phyloP scores from a whole-genome alignment of 1,140 invertebrate genomes.

The Heliconius congener region DNA sequence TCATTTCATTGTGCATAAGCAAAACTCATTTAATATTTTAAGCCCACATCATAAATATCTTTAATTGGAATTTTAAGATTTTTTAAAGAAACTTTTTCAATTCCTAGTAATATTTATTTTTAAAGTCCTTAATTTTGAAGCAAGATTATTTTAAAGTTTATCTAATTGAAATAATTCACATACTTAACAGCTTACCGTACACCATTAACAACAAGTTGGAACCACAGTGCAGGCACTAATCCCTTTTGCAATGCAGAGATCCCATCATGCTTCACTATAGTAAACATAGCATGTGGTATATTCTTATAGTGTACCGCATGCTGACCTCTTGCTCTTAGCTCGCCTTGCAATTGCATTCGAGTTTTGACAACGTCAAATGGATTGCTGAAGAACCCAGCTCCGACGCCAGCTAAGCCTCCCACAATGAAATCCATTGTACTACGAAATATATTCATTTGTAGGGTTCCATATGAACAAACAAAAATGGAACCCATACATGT shows the following conservation, averaged over 20 bases:
- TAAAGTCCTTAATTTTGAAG: background rate
- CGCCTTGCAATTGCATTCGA: conserved; percentile 94
- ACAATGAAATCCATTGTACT: conserved; percentile 85
- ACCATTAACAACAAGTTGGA: conserved; percentile 80
- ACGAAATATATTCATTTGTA: conserved; percentile 40
- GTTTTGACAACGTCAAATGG: conserved; percentile 91
- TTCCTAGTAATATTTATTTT: too few species aligned
- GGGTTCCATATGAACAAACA: background rate
- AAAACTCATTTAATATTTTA: too few species aligned
- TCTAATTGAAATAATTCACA: conserved; percentile 22
- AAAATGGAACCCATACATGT: background rate
- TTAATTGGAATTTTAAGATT: too few species aligned
- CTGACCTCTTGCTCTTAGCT: conserved; percentile 87
- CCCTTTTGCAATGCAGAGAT: conserved; percentile 87
- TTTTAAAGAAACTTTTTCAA: too few species aligned
- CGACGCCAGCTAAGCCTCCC: conserved; percentile 85
- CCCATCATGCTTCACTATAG: conserved; percentile 86
- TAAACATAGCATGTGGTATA: conserved; percentile 86
- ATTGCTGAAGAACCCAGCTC: conserved; percentile 87
- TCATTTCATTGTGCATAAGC: too few species aligned
- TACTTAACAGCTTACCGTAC: conserved; percentile 67
- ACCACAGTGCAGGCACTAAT: conserved; percentile 87
- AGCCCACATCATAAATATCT: too few species aligned
- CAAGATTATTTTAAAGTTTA: background rate
- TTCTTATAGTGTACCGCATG: conserved; percentile 86